A percentile compares a stretch with the other conserved stretches of the same genome.
These are phyloP conservation scores for Probosciger aterrimus DNA, from an alignment of 2,113 vertebrate genomes.

Conservation along the genomic window DNA sequence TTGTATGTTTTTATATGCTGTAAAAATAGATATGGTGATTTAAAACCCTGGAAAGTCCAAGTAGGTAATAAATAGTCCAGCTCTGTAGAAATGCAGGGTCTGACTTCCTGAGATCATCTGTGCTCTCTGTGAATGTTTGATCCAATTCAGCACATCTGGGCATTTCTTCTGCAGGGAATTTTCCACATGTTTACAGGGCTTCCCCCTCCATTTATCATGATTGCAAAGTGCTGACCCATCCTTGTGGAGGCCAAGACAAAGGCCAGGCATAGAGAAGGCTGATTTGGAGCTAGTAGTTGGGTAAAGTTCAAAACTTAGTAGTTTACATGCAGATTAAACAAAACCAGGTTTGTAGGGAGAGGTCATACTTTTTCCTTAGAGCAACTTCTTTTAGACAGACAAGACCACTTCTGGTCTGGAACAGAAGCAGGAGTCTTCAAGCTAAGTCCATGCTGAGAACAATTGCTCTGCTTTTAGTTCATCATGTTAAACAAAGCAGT, in stretches of 20 bases:
- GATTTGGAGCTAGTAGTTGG: not conserved
- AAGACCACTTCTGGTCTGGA: not conserved
- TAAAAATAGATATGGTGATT: slow-evolving; percentile 32
- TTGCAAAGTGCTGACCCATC: not conserved
- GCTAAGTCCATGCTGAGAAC: not conserved
- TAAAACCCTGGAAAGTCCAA: not conserved
- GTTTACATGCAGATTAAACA: not conserved
- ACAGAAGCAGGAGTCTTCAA: not conserved
- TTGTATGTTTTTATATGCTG: not conserved
- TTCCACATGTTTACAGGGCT: not conserved
- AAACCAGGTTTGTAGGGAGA: not conserved
- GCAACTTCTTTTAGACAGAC: not conserved
- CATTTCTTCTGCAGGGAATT: not conserved
- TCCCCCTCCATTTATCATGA: not conserved
- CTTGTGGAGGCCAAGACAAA: not conserved
- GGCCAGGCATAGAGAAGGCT: not conserved
- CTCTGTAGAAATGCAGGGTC: not conserved
- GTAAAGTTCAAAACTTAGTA: not conserved
- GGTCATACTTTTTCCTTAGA: not conserved
- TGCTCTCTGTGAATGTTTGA: not conserved
- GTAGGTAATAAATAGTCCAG: not conserved
- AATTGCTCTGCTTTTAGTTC: not conserved
- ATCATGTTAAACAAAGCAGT: not conserved
- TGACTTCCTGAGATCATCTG: not conserved
- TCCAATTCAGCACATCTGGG: not conserved